Conservation (phyloP, 2,888 invertebrate species). For the Pammene fasciana region DNA sequence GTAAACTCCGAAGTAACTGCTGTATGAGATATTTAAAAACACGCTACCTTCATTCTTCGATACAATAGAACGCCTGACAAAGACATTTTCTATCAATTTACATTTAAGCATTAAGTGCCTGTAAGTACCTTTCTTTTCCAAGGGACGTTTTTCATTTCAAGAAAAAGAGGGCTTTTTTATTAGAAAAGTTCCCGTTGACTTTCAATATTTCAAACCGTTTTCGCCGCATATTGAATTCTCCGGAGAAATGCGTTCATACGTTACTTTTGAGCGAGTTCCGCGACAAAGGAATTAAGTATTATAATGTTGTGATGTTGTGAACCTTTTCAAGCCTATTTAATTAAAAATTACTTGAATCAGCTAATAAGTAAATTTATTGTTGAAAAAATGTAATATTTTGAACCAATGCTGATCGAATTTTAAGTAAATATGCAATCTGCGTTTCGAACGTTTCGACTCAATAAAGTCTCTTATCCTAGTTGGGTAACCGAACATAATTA, state of each 20-base stretch:
- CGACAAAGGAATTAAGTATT: conserved; percentile 10
- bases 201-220: conserved; percentile 63
- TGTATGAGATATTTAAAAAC: conserved; percentile 18
- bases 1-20: conserved; percentile 6
- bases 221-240: conserved; percentile 62
- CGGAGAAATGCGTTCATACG: conserved; percentile 39
- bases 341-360: not conserved
- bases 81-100: conserved; percentile 31
- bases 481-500: too few species aligned
- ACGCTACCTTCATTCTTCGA: not conserved
- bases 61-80: conserved; percentile 7
- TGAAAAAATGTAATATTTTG: too few species aligned
- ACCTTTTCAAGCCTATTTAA: not conserved
- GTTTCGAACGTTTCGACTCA: too few species aligned
- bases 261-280: conserved; percentile 28
- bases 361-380: too few species aligned
- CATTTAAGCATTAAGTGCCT: conserved; percentile 36
- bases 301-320: conserved; percentile 4
- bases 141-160: conserved; percentile 63
- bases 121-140: conserved; percentile 33
- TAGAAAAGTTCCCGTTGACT: conserved; percentile 66
- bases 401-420: too few species aligned
- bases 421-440: too few species aligned
- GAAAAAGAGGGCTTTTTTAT: conserved; percentile 68
- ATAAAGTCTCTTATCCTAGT: too few species aligned